Conservation (phyloP, 1,140 invertebrate genomes). For the Delia radicum region DNA sequence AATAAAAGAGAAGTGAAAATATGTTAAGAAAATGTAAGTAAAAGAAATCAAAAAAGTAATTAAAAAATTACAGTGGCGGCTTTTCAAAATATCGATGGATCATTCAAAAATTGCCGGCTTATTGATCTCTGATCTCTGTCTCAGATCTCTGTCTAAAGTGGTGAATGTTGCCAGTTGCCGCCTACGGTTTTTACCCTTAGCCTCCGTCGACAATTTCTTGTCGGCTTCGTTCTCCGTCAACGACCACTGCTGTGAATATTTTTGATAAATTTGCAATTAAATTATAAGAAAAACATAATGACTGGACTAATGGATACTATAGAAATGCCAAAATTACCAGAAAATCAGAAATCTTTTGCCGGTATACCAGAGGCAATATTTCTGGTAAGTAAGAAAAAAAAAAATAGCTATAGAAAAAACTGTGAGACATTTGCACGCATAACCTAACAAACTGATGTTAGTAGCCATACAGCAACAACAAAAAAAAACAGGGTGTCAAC, state of each 20-base stretch:
- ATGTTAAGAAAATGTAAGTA: too few relatives aligned
- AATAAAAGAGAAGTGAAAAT: too few relatives aligned
- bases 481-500: slow-evolving; percentile 13
- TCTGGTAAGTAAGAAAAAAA: slow-evolving; percentile 63
- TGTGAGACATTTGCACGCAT: neutral
- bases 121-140: too few relatives aligned
- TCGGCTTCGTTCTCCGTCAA: too few relatives aligned
- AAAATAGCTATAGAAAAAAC: neutral
- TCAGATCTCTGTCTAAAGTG: too few relatives aligned
- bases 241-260: slow-evolving; percentile 40
- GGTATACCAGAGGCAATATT: slow-evolving; percentile 80
- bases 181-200: too few relatives aligned
- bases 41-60: too few relatives aligned
- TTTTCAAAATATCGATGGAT: too few relatives aligned
- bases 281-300: slow-evolving; percentile 40
- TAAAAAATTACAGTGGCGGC: too few relatives aligned
- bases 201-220: too few relatives aligned
- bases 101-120: too few relatives aligned
- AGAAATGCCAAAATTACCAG: slow-evolving; percentile 56
- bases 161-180: too few relatives aligned
- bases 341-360: slow-evolving; percentile 71
- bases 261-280: slow-evolving; percentile 23
- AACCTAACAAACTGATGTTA: neutral
- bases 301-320: slow-evolving; percentile 51
- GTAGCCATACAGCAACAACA: slow-evolving; percentile 26